Conservation (phyloP, 1,140 invertebrate species). For the Drosophila sp. region DNA sequence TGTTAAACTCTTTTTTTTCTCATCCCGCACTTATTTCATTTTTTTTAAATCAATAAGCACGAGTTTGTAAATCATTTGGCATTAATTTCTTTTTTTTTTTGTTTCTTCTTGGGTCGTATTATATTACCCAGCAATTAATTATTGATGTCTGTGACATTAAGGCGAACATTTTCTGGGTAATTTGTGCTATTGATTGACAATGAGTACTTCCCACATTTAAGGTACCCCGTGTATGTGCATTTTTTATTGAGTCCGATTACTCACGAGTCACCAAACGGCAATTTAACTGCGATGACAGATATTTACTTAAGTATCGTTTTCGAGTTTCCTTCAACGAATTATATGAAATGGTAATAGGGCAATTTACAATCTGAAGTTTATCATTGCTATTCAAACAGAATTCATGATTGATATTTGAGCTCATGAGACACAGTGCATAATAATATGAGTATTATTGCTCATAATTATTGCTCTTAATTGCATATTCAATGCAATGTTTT, state of each 20-base stretch:
- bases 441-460: background rate
- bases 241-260: constrained; percentile 23
- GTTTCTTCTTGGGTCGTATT: background rate
- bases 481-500: constrained; percentile 10
- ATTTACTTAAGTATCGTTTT: background rate
- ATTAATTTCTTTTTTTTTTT: background rate
- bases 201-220: background rate
- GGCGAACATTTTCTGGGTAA: background rate
- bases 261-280: constrained; percentile 8
- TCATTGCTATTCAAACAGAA: constrained; percentile 4
- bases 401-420: background rate
- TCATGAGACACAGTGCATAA: background rate
- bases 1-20: background rate
- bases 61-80: constrained; percentile 5
- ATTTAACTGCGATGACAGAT: background rate
- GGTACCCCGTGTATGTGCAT: constrained; percentile 10
- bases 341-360: constrained; percentile 9
- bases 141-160: constrained; percentile 15
- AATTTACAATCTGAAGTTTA: background rate
- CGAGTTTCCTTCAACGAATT: constrained; percentile 13
- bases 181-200: constrained; percentile 28
- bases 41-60: background rate
- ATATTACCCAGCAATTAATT: constrained; percentile 21
- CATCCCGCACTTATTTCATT: no score
- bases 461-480: constrained; percentile 3